Conservation (phyloP, 2,113 vertebrate species). For the Ornithorhynchus anatinus region DNA sequence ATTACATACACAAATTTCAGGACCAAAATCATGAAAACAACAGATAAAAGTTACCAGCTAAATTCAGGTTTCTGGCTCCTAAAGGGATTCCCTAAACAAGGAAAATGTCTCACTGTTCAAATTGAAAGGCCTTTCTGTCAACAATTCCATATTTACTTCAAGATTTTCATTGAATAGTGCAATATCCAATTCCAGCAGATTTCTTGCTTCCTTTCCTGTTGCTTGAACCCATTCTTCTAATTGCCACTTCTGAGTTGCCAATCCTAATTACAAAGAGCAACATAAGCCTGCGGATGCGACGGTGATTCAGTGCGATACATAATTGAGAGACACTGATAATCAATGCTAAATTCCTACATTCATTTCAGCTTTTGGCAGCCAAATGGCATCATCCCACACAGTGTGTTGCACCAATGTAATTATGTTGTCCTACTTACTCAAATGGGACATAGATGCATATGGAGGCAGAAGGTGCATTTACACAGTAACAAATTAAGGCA, state of each 20-base stretch:
- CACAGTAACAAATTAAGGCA: constrained; percentile 30
- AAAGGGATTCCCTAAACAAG: too few species aligned
- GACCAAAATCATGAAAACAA: too few species aligned
- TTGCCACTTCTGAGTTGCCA: constrained; percentile 12
- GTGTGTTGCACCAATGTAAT: constrained; percentile 5
- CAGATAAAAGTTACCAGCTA: too few species aligned
- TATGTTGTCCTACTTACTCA: constrained; percentile 31
- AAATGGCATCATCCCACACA: constrained; percentile 9
- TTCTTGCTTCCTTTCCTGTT: constrained; percentile 13
- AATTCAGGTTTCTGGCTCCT: neutral
- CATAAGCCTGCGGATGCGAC: constrained; percentile 35
- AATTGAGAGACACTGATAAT: constrained; percentile 19
- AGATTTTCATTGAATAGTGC: neutral
- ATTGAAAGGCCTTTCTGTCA: neutral
- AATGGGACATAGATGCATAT: constrained; percentile 17
- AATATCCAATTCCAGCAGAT: constrained; percentile 12
- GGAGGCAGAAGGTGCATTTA: constrained; percentile 9
- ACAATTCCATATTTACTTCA: neutral
- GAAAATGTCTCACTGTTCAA: too few species aligned
- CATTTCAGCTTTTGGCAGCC: constrained; percentile 21
- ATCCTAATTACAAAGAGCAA: constrained; percentile 13
- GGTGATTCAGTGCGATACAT: constrained; percentile 28
- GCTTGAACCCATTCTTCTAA: constrained; percentile 14
- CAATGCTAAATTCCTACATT: constrained; percentile 18
- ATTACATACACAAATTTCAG: too few species aligned